Evolutionary conservation across 2,797 vertebrate species (phyloP), one percentile per base, ranked within the genome.

Genomic region (Acanthurus tractus): DNA sequence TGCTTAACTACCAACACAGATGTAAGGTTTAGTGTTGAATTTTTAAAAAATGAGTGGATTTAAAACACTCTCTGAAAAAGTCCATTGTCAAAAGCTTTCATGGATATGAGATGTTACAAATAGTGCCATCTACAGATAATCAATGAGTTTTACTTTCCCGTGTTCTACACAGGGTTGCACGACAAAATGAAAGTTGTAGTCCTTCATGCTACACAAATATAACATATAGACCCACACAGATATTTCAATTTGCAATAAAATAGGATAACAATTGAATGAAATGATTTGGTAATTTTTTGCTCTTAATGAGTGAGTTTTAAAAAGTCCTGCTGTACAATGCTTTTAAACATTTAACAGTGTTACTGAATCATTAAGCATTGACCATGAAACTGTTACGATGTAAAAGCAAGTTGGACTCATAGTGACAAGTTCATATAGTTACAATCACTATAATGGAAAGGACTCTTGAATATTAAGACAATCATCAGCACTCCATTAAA

Each of bases 1-100:
- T 62, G 66, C 22, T 61, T 17, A 69, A 66, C 63, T 78, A 34
- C 63, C 49, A 22, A 45, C 36, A n/a, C 67, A 75, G 52, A 74
- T 75, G 58, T 79, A 34, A 50, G 63, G n/a, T n/a, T 46, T 36
- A 72, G 53, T 55, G 15, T 68, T 6, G 48, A 10, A 13, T 44
- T 4, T 44, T 14, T 4, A 15, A 42, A 23, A 42, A 49, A 70
- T 25, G n/a, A 42, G 23, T 8, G 25, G 65, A 38, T 17, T 18
- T 13, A 63, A 20, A 75, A 70, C 8, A 61, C 4, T 68, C 49
- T 79, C 71, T 45, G 11, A 15, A 77, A 74, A 76, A 53, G 22
- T 65, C 44, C n/a, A 38, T 12, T 69, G 40, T 56, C 4, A 50
- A 64, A 61, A 40, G 22, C 22, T 18, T 25, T 17, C 46, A 8